Base-by-base conservation (phyloP, 2,888 invertebrate genomes). In the Melieria picta region DNA sequence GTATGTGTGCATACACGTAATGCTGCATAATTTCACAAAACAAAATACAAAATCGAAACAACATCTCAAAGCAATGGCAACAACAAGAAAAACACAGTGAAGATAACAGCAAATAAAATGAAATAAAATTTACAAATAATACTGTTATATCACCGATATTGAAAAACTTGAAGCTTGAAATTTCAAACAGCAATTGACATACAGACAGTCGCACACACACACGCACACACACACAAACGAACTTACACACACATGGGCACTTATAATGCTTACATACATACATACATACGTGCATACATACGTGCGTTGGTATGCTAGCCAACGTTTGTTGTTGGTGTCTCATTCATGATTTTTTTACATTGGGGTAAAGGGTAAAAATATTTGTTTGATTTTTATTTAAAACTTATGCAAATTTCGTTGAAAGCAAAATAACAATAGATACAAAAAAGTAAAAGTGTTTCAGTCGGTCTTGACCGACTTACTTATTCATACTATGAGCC, bases 391-490 rank as follows among this genome's bases (percentile, higher is more conserved):
- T 63, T 63, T 52, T 48, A 45, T 57, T 42, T 11, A 16, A 66
- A 56, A 73, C 65, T 60, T 72, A 72, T 72, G 72, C 68, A 72
- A 70, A 73, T 73, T 30, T 30, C 60, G 10, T 65, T 50, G 52
- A 52, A 9, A 52, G 13, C n/a, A 52, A 52, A 52, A 4, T n/a
- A 13, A 30, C 30, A 30, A 30, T 30, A 30, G 30, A 30, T 3
- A 3, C 30, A 30, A 30, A 30, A 30, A 30, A 30, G 30, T 30
- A 30, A 30, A 30, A 30, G 30, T 30, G 30, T 30, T 30, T 30
- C 30, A 30, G 30, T 30, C 30, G 30, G 30, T 30, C 30, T 30
- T 30, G 30, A 30, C 30, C 30, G 30, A 30, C 30, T 30, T 30
- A 30, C 30, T 3, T 30, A 30, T 30, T 30, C 30, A 30, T 30